These are phyloP conservation scores for Columba livia DNA, from an alignment of 2,113 vertebrate genomes.

Conservation along the genomic window DNA sequence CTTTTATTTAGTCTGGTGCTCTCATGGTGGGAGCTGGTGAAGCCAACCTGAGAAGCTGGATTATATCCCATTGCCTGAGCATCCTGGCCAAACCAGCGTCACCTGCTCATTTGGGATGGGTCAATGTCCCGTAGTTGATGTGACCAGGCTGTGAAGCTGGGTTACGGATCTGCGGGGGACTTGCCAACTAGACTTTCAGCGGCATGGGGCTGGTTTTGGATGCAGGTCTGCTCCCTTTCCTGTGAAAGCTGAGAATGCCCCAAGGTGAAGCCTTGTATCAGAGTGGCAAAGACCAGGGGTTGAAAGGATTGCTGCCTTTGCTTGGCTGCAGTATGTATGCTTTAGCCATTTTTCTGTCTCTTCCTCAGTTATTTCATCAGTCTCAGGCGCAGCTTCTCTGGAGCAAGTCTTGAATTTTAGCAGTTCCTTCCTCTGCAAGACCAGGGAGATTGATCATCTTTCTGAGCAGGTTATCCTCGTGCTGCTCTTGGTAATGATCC, in stretches of 20 bases:
- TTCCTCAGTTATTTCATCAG: not conserved
- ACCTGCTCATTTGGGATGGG: fast-evolving
- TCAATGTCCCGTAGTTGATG: not conserved
- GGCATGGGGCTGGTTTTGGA: fast-evolving
- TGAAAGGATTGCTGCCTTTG: not conserved
- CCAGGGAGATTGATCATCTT: not conserved
- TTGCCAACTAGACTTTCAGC: not conserved
- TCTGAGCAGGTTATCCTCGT: not conserved
- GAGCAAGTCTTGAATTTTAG: not conserved
- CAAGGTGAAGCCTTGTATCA: not conserved
- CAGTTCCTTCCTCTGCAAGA: not conserved
- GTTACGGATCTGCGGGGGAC: not conserved
- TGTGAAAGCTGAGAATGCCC: not conserved
- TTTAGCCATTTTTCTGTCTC: not conserved
- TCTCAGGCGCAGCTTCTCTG: not conserved
- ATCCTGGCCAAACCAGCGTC: not conserved
- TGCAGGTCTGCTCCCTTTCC: not conserved
- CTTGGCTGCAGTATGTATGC: not conserved
- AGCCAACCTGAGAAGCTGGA: not conserved
- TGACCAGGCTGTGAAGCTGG: not conserved
- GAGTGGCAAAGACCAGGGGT: not conserved
- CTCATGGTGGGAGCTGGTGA: not conserved
- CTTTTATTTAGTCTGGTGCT: not conserved
- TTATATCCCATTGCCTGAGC: not conserved
- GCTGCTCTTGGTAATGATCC: not conserved